These are phyloP conservation scores for Phocides pigmalion DNA, from an alignment of 1,140 invertebrate genomes.

Conservation along the genomic window DNA sequence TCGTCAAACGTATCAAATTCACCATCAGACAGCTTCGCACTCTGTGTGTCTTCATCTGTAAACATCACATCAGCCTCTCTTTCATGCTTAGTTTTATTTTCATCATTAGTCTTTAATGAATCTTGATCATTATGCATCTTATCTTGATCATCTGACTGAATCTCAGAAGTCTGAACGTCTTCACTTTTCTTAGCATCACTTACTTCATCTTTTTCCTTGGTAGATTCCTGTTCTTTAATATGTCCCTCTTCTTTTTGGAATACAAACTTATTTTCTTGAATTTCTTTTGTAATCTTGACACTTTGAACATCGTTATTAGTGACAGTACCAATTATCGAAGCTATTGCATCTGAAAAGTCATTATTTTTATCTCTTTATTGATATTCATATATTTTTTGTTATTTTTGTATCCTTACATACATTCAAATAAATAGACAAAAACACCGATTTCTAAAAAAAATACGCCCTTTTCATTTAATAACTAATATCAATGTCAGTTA, in stretches of 20 bases:
- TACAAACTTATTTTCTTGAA: slow-evolving; percentile 16
- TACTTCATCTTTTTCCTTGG: not conserved
- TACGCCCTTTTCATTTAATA: too few relatives aligned
- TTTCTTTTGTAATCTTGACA: slow-evolving; percentile 5
- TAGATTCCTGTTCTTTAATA: not conserved
- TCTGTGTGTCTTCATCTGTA: not conserved
- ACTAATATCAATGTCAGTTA: too few relatives aligned
- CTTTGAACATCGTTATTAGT: slow-evolving; percentile 36
- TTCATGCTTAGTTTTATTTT: not conserved
- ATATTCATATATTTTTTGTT: too few relatives aligned
- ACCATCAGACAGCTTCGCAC: not conserved
- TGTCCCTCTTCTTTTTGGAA: slow-evolving; percentile 9
- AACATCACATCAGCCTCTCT: not conserved
- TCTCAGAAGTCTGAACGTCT: not conserved
- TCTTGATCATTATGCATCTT: not conserved
- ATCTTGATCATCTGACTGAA: not conserved
- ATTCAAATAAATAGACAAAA: too few relatives aligned
- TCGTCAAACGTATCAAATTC: not conserved
- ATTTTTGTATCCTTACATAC: too few relatives aligned
- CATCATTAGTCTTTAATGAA: not conserved
- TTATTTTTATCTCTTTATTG: too few relatives aligned
- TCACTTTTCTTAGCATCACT: not conserved
- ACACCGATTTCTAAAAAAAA: too few relatives aligned
- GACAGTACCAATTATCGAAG: slow-evolving; percentile 69
- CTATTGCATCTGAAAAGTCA: slow-evolving; percentile 68